Conservation (phyloP, 2,797 vertebrate genomes). For the Scyliorhinus canicula region DNA sequence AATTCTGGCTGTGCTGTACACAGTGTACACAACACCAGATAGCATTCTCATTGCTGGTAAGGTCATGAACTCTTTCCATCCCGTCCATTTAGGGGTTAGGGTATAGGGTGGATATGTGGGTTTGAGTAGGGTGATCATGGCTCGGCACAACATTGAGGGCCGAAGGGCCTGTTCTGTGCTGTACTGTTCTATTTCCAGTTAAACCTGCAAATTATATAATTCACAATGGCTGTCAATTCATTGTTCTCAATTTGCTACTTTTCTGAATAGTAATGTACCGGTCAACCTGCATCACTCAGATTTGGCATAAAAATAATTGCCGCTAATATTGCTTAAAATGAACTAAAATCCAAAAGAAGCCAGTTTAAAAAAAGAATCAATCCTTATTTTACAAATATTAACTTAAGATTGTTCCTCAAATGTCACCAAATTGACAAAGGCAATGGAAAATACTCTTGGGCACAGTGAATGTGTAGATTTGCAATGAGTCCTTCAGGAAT, state of each 20-base stretch:
- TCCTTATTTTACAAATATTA: background rate
- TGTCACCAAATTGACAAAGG: background rate
- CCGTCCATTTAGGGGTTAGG: too few relatives aligned
- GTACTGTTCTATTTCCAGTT: too few relatives aligned
- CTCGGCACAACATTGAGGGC: too few relatives aligned
- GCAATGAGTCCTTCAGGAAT: background rate
- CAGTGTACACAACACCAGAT: background rate
- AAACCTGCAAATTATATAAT: background rate
- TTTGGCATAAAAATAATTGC: background rate
- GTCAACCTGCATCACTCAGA: background rate
- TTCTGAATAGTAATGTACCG: background rate
- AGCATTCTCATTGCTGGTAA: background rate
- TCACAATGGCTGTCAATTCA: background rate
- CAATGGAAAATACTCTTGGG: background rate
- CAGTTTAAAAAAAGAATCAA: too few relatives aligned
- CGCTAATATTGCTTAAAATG: background rate
- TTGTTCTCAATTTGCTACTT: background rate
- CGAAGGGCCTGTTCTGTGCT: too few relatives aligned
- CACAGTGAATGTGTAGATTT: background rate
- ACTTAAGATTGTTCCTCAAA: background rate
- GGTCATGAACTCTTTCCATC: background rate
- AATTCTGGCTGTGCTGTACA: too few relatives aligned
- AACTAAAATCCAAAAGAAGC: background rate
- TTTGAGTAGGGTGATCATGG: too few relatives aligned
- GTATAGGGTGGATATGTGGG: too few relatives aligned